A percentile compares a stretch with the other conserved stretches of the same genome.
Conservation (phyloP, 2,113 vertebrate species). For the Semnornis frantzii region DNA sequence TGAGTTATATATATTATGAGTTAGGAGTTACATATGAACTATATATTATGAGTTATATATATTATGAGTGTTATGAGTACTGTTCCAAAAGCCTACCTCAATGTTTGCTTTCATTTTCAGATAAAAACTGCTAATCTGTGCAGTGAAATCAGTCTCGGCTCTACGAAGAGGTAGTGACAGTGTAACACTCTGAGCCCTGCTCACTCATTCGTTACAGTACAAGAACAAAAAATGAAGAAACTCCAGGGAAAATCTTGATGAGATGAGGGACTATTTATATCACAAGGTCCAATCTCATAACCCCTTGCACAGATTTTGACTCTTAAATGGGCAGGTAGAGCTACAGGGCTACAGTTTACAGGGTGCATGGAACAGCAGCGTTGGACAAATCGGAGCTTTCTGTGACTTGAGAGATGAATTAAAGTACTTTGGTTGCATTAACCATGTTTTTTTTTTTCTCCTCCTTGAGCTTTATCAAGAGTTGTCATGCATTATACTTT, state of each 20-base stretch:
- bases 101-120: neutral
- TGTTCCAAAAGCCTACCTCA: neutral
- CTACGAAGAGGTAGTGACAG: neutral
- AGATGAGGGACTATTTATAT: neutral
- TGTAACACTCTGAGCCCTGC: neutral
- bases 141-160: neutral
- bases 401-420: neutral
- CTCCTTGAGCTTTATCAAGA: slow-evolving; percentile 38
- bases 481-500: slow-evolving; percentile 32
- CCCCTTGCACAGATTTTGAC: neutral
- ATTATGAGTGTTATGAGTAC: too few species aligned
- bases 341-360: neutral
- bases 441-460: neutral
- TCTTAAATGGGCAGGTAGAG: neutral
- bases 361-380: neutral
- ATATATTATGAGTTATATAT: too few species aligned
- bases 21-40: too few species aligned
- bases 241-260: neutral
- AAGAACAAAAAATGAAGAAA: neutral
- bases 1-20: too few species aligned
- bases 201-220: neutral
- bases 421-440: neutral
- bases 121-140: neutral
- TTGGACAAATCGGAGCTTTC: neutral
- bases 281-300: neutral